Base-by-base conservation (phyloP, 1,140 invertebrate genomes). In the Drosophila sp. region DNA sequence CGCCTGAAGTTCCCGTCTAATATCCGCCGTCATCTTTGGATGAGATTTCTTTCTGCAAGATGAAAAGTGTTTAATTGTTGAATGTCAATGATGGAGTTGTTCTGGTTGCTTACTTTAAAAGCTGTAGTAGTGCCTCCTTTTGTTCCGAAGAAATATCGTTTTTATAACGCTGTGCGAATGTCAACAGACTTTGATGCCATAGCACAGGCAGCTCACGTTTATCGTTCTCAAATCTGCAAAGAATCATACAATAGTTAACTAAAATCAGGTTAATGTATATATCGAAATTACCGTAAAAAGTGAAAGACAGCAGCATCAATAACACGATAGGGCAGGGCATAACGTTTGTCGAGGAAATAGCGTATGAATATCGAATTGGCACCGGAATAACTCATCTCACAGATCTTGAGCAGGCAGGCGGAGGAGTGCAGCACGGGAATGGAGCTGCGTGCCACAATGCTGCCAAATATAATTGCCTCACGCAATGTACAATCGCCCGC, bases 371-470 rank as follows among this genome's bases (percentile, higher is more conserved):
- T 98, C 51, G 97, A 99, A 92, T 97, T 99, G 0, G 98, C 97
- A n/a, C 98, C 98, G 50, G 95, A 97, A 89, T 99, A 99, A 73
- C 97, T 97, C 98, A 99, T 99, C 93, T 99, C 97, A 29, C 98
- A 98, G 67, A 99, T 97, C 93, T 97, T 98, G 1, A 98, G 92
- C 77, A 99, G 95, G 18, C 98, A 97, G 11, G 98, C 98, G 50
- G 97, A 96, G 0, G 98, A 99, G 92, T 99, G 98, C n/a, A 99
- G 93, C 54, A 99, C 95, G 2, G 99, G 98, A 45, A 99, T 97
- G 0, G 98, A 98, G 92, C 96, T 97, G 76, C 97, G 96, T 0
- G 95, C 95, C 29, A 99, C 90, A 0, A 99, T 96, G 38, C 98
- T 98, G 3, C 98, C 96, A 72, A 99, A 93, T 58, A 99, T 99